Base-by-base conservation (phyloP, 1,140 invertebrate genomes). In the Babylonia areolata region DNA sequence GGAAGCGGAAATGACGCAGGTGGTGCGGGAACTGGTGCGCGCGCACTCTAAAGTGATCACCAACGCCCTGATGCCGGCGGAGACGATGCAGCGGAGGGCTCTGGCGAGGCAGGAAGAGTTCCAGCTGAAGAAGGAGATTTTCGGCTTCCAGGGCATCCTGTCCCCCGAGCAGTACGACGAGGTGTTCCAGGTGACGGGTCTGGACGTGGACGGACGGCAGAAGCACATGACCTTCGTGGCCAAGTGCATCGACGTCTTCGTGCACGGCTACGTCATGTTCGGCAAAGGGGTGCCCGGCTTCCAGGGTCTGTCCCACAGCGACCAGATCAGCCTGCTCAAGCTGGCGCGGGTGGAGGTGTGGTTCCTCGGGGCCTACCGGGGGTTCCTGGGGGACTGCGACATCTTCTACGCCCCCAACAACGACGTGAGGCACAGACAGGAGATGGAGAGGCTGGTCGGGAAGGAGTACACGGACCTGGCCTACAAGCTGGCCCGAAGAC, bases 231-330 rank as follows among this genome's bases (percentile, higher is more conserved):
- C 89, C 31, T 86, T 90, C 71, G 90, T 87, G 77, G 85, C 89
- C 51, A 88, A 88, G 75, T 79, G 84, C 64, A 90, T 92, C 31
- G 91, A 92, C 40, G 82, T 85, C 46, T 89, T 89, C 17, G 89
- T 92, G 37, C 86, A 88, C 51, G 88, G 87, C 75, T 92, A 90
- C 79, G 91, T 93, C 46, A 84, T 87, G 15, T 93, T 92, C 85
- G 90, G 90, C 69, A 92, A 92, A 79, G 87, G 89, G 33, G 90
- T 93, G 31, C 93, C 93, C 1, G 90, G 92, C 5, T 93, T 93
- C 78, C 86, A 88, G 33, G 79, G 90, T 31, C 86, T 93, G 33
- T 85, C 90, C 11, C 82, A 91, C 1, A 87, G 87, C 75, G 93
- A 93, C 85, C 92, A 93, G 89, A 87, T 90, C 9, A 85, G 86